A percentile compares a stretch with the other conserved stretches of the same genome.
These are phyloP conservation scores for Pao palembangensis DNA, from an alignment of 2,113 vertebrate genomes.

Conservation along the genomic window DNA sequence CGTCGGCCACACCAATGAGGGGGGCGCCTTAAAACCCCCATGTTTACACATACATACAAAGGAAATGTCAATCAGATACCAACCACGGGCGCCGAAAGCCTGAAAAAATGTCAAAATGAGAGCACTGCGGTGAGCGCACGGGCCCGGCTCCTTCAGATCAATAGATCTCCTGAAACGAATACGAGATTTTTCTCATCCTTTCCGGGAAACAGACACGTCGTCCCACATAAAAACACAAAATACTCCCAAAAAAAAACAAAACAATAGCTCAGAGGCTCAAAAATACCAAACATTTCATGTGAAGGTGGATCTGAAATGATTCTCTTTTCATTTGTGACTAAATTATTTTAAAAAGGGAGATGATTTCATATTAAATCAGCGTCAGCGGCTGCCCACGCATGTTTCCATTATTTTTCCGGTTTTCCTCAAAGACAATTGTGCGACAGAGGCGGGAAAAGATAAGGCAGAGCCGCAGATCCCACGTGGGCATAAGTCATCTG, in stretches of 20 bases:
- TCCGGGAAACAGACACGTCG: constrained; percentile 18
- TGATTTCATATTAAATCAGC: too few species aligned
- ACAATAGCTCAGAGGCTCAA: neutral
- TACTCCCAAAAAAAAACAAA: neutral
- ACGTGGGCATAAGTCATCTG: too few species aligned
- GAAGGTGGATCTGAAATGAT: too few species aligned
- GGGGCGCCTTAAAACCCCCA: constrained; percentile 56
- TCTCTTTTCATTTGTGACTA: too few species aligned
- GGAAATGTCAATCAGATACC: constrained; percentile 73
- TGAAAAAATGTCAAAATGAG: constrained; percentile 62
- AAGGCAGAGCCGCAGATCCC: too few species aligned
- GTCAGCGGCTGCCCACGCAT: too few species aligned
- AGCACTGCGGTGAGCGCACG: constrained; percentile 12
- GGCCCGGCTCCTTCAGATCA: constrained; percentile 41
- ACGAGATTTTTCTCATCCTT: constrained; percentile 8
- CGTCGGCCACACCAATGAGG: constrained; percentile 51
- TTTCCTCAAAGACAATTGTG: too few species aligned
- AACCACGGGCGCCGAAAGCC: constrained; percentile 53
- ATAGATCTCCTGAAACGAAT: constrained; percentile 61
- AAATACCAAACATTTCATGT: too few species aligned
- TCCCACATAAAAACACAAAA: neutral
- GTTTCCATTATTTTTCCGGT: too few species aligned
- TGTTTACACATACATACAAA: constrained; percentile 59
- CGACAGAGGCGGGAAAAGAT: too few species aligned
- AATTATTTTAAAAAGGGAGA: too few species aligned